Conservation (phyloP, 2,888 invertebrate species). For the Eilema depressum region DNA sequence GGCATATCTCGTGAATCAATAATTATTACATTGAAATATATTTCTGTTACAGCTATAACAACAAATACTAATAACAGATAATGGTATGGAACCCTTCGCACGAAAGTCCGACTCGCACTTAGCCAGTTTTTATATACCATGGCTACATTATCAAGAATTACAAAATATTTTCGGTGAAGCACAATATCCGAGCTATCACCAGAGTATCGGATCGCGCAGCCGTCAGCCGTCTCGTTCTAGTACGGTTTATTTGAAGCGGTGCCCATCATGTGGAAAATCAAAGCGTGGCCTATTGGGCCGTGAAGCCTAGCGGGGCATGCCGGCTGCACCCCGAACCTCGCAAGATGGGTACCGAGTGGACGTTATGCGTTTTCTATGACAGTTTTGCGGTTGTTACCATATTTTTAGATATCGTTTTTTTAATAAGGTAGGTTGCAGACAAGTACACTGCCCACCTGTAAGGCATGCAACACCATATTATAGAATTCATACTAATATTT, state of each 20-base stretch:
- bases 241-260: slow-evolving; percentile 55
- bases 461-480: no score
- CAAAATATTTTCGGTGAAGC: slow-evolving; percentile 18
- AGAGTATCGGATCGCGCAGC: slow-evolving; percentile 30
- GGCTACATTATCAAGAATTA: background rate
- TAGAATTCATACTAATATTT: no score
- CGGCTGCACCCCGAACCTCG: slow-evolving; percentile 46
- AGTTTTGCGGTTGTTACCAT: slow-evolving; percentile 5
- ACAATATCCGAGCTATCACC: slow-evolving; percentile 17
- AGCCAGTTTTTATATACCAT: no score
- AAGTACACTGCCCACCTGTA: no score
- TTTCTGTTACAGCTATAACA: no score
- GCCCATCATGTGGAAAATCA: slow-evolving; percentile 52
- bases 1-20: no score
- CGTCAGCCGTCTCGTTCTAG: slow-evolving; percentile 42
- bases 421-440: no score
- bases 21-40: no score
- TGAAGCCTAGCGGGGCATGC: slow-evolving; percentile 49
- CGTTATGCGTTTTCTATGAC: slow-evolving; percentile 45
- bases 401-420: background rate
- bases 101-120: no score
- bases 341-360: slow-evolving; percentile 31
- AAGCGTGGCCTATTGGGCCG: slow-evolving; percentile 50
- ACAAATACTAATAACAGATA: no score
- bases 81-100: no score